Evolutionary conservation across 1,140 invertebrate genomes (phyloP).

Genomic region (Asobara japonica): DNA sequence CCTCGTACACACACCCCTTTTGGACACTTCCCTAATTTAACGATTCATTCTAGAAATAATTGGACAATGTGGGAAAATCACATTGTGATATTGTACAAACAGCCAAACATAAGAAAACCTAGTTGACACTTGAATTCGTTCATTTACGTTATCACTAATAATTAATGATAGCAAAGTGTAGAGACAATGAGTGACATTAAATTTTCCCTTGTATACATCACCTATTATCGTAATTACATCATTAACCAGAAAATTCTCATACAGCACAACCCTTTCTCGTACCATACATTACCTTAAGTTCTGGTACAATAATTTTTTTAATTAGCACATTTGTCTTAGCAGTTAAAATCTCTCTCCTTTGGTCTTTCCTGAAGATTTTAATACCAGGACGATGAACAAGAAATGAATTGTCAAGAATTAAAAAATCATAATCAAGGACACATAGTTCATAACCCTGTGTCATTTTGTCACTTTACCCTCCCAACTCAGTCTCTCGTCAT

Average conservation of each 20-base stretch:
- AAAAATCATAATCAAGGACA: slow-evolving; percentile 88
- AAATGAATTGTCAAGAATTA: slow-evolving; percentile 90
- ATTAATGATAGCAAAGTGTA: slow-evolving; percentile 1
- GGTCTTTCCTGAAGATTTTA: slow-evolving; percentile 81
- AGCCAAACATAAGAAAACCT: background rate
- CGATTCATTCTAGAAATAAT: background rate
- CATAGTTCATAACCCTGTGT: slow-evolving; percentile 91
- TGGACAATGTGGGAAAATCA: background rate
- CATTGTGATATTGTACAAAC: background rate
- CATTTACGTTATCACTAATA: background rate
- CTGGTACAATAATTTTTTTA: slow-evolving; percentile 82
- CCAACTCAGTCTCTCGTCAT: slow-evolving; percentile 89
- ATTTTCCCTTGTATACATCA: background rate
- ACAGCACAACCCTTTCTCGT: slow-evolving; percentile 82
- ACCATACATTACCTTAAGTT: slow-evolving; percentile 85
- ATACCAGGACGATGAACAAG: slow-evolving; percentile 89
- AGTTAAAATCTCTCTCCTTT: slow-evolving; percentile 78
- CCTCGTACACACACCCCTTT: no score
- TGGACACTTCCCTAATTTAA: no score
- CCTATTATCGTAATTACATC: background rate
- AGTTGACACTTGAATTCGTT: background rate
- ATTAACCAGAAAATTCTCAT: slow-evolving; percentile 60
- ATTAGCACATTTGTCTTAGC: slow-evolving; percentile 83
- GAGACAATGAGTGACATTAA: background rate
- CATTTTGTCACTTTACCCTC: slow-evolving; percentile 94